Evolutionary conservation across 2,888 invertebrate genomes (phyloP), one percentile per base, ranked within the genome.

Genomic region (Papilio gigon): DNA sequence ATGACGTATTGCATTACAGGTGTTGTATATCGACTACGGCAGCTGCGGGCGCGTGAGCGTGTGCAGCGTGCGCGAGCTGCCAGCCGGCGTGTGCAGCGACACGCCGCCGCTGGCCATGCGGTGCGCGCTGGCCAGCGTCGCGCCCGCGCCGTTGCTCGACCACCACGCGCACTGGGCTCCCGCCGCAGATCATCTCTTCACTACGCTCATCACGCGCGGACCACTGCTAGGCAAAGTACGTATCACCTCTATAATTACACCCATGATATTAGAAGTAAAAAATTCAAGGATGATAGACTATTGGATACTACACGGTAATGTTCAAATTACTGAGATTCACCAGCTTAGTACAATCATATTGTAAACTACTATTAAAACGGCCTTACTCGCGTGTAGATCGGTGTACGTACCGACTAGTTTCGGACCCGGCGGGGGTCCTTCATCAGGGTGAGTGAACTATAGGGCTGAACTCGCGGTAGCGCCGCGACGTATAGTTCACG

Each of bases 21-120:
- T 97, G 4, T 90, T 94, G 64, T 97, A 95, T 81, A 94, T 98
- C 63, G 98, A 98, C 88, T 95, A 93, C 83, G 98, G 98, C 17
- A 94, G 94, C 75, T 88, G 82, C 20, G 92, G 86, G 0, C 84
- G 87, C 50, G 85, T 95, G 37, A 78, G 82, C 63, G 73, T 81
- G 63, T 78, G 85, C 61, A 90, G 92, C 69, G 74, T 95, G 47
- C 92, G 91, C 64, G 79, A 85, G 1, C 76, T 93, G 65, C 86
- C 88, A 2, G 17, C 6, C 2, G 82, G 82, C 72, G 72, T 67
- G 71, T 76, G 83, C 71, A 58, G 80, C 0, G 65, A 76, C 2
- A 76, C 89, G 53, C 93, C 94, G 35, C 94, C 95, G 42, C 85
- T 94, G 27, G 95, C 95, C 17, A 92, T 96, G 73, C 94, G 95